Evolutionary conservation across 1,140 invertebrate species (phyloP), one percentile per base, ranked within the genome.

Genomic region (Hormaphis cornu): DNA sequence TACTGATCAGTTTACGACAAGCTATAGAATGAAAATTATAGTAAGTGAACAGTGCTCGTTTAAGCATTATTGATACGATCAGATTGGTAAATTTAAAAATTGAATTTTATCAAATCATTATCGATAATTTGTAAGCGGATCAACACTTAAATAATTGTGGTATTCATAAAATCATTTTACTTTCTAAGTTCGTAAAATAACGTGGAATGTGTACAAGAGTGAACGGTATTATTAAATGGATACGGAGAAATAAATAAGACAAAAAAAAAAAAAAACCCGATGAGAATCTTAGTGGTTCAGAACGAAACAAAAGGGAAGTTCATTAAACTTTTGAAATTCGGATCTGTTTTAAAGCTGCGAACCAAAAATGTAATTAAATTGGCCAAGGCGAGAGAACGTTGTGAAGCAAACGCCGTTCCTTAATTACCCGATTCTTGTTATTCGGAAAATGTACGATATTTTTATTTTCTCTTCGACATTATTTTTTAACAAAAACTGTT

Each of bases 361-460:
- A 58, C 54, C 33, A 40, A 58, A n/a, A 58, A 58, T 58, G 54
- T 58, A 58, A 58, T 58, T 58, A 58, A 58, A 58, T 58, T 35
- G 33, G 33, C 12, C 37, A 40, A 58, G 40, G 54, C 54, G 33
- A 58, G 35, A 24, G 33, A 14, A 24, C 2, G 18, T 35, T 35
- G 7, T 40, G 35, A 58, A 58, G 33, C 54, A 20, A 58, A 40
- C 20, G 35, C 7, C 16, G 12, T 7, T 58, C 20, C 20, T 24
- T 40, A 40, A 40, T 58, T 58, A 40, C 33, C n/a, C 54, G 24
- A 40, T 35, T 14, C 14, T n/a, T 3, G 54, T 58, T 58, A 40
- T 40, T 40, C 14, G 6, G 18, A 40, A 40, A 35, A 35, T 35
- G 20, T 56, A 56, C 30, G 12, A 37, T 14, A 14, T 58, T 24